These are phyloP conservation scores for Elmis aenea DNA, from an alignment of 2,888 invertebrate genomes.

Conservation along the genomic window DNA sequence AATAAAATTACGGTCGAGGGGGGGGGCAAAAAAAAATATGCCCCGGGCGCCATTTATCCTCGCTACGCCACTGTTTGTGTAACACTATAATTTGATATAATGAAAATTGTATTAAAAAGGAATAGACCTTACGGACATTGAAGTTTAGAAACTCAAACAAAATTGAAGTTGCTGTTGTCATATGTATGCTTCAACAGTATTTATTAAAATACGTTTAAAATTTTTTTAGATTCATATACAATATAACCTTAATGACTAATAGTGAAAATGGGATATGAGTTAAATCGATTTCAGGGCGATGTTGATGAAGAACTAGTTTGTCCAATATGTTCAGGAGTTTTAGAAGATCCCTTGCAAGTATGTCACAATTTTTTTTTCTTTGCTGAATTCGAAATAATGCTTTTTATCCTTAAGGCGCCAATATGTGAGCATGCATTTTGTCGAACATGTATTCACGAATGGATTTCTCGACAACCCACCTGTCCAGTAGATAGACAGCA, in stretches of 20 bases:
- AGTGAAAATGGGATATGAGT: constrained; percentile 83
- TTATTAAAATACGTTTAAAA: too few relatives aligned
- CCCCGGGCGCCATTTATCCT: too few relatives aligned
- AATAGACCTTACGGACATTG: too few relatives aligned
- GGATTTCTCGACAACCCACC: constrained; percentile 89
- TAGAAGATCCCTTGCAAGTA: constrained; percentile 93
- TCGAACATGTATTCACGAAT: constrained; percentile 87
- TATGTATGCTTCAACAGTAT: background rate
- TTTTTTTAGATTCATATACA: too few relatives aligned
- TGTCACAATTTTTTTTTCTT: constrained; percentile 1
- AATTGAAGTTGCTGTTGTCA: background rate
- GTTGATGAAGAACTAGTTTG: constrained; percentile 97
- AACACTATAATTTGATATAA: too few relatives aligned
- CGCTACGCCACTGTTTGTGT: too few relatives aligned
- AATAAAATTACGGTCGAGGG: too few relatives aligned
- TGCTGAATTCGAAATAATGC: too few relatives aligned
- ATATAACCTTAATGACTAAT: constrained; percentile 1
- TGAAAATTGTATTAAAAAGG: too few relatives aligned
- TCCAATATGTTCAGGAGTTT: constrained; percentile 91
- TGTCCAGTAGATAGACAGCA: constrained; percentile 92
- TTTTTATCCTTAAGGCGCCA: constrained; percentile 85
- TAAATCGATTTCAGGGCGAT: constrained; percentile 88
- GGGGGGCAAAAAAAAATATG: too few relatives aligned
- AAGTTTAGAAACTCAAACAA: background rate
- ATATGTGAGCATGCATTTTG: constrained; percentile 97